These are phyloP conservation scores for Clepsis dumicolana DNA, from an alignment of 2,888 invertebrate species.

Conservation along the genomic window DNA sequence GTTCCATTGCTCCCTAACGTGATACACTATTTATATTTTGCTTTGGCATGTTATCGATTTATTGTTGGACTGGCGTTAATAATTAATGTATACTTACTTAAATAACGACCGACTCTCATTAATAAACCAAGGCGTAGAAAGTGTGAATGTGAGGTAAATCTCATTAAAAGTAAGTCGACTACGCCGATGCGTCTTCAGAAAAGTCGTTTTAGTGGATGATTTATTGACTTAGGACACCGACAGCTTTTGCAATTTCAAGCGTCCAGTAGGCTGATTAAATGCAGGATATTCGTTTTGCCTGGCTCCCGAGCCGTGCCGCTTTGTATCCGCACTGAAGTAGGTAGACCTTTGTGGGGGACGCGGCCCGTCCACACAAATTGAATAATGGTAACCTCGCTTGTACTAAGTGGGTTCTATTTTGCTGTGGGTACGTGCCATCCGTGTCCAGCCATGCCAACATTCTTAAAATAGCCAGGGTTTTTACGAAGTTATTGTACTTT, in stretches of 20 bases:
- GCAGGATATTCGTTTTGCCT: constrained; percentile 43
- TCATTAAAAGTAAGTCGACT: neutral
- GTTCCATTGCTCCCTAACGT: constrained; percentile 39
- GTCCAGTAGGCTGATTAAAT: constrained; percentile 25
- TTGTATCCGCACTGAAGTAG: constrained; percentile 53
- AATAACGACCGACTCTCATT: neutral
- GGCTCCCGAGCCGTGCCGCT: constrained; percentile 43
- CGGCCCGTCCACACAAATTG: constrained; percentile 71
- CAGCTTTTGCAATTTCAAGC: constrained; percentile 23
- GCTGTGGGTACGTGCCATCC: constrained; percentile 67
- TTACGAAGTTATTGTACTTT: constrained; percentile 29
- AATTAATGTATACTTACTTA: constrained; percentile 15
- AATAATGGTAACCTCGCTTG: constrained; percentile 75
- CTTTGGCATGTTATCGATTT: constrained; percentile 30
- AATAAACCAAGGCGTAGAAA: neutral
- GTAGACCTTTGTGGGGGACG: constrained; percentile 62
- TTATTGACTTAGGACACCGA: neutral
- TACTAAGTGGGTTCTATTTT: constrained; percentile 78
- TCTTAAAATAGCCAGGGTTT: constrained; percentile 36
- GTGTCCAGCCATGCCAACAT: constrained; percentile 46
- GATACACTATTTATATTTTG: constrained; percentile 28
- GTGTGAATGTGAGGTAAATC: neutral
- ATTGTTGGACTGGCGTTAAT: constrained; percentile 17
- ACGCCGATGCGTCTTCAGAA: neutral
- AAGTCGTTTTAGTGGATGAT: neutral